A percentile compares a stretch with the other conserved stretches of the same genome.
phyloP scores from a whole-genome alignment of 2,888 invertebrate species.

The Drosophila kuntzei region DNA sequence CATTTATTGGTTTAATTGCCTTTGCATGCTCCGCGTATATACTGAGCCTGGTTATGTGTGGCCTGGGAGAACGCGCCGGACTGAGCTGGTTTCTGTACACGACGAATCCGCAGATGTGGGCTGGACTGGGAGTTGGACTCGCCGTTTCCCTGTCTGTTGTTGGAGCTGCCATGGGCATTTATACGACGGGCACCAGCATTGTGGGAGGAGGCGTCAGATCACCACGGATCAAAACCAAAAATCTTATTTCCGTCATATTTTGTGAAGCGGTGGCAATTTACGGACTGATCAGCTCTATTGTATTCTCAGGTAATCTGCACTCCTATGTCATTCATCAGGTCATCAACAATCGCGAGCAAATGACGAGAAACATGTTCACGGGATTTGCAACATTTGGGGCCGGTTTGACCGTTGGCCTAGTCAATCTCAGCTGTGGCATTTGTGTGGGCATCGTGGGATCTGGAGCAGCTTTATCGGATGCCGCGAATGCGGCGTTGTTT shows the following conservation, averaged over 20 bases:
- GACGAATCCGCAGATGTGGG: slow-evolving; percentile 98
- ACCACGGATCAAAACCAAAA: slow-evolving; percentile 99
- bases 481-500: slow-evolving; percentile 97
- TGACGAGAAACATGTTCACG: slow-evolving; percentile 90
- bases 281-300: slow-evolving; percentile 99
- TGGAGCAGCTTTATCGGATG: slow-evolving; percentile 98
- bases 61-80: slow-evolving; percentile 93
- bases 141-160: slow-evolving; percentile 98
- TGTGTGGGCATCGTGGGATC: slow-evolving; percentile 99
- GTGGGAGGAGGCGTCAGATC: slow-evolving; percentile 99
- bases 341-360: slow-evolving; percentile 78
- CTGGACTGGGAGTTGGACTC: slow-evolving; percentile 95
- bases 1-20: slow-evolving; percentile 80
- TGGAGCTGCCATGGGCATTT: slow-evolving; percentile 98
- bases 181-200: slow-evolving; percentile 97
- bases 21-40: slow-evolving; percentile 85
- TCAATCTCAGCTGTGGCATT: slow-evolving; percentile 95
- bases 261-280: slow-evolving; percentile 99
- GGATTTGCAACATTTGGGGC: slow-evolving; percentile 98
- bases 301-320: slow-evolving; percentile 93
- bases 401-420: slow-evolving; percentile 96
- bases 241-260: slow-evolving; percentile 99
- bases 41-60: slow-evolving; percentile 89
- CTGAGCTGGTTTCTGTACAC: slow-evolving; percentile 95
- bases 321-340: slow-evolving; percentile 75